Percentiles rank a stretch among this genome's conserved stretches.
Conservation (phyloP, 2,797 vertebrate genomes). For the Periophthalmus magnuspinnatus region DNA sequence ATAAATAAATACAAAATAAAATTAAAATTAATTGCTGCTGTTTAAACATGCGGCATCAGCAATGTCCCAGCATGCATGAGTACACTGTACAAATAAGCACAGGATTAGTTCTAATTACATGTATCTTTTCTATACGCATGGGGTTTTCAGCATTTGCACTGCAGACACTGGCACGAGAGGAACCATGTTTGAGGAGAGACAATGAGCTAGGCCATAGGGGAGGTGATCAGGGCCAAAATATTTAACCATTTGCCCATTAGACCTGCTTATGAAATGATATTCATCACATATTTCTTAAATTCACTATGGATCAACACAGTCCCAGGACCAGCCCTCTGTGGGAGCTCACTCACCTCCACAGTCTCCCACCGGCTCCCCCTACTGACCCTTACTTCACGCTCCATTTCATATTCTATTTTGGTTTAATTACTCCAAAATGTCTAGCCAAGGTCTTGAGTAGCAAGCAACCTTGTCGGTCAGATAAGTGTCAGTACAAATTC, state of each 20-base stretch:
- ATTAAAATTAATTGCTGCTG: constrained; percentile 5
- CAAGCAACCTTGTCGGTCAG: constrained; percentile 13
- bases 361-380: constrained; percentile 25
- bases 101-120: constrained; percentile 35
- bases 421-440: constrained; percentile 57
- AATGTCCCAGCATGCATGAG: constrained; percentile 21
- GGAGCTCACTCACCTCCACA: constrained; percentile 7
- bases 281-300: constrained; percentile 47
- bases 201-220: constrained; percentile 28
- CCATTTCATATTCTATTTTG: constrained; percentile 60
- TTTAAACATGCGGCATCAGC: constrained; percentile 31
- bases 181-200: constrained; percentile 10
- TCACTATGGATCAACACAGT: constrained; percentile 27
- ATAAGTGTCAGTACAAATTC: constrained; percentile 1
- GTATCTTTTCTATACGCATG: neutral
- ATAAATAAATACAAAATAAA: constrained; percentile 7
- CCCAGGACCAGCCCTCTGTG: constrained; percentile 15
- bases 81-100: constrained; percentile 15
- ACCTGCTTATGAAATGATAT: constrained; percentile 42
- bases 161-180: neutral
- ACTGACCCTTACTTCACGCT: constrained; percentile 43
- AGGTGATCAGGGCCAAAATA: constrained; percentile 42
- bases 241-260: constrained; percentile 45
- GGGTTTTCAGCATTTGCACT: constrained; percentile 19
- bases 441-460: constrained; percentile 29